These are phyloP conservation scores for Bradypodion ventrale DNA, from an alignment of 2,797 vertebrate genomes.

Conservation along the genomic window DNA sequence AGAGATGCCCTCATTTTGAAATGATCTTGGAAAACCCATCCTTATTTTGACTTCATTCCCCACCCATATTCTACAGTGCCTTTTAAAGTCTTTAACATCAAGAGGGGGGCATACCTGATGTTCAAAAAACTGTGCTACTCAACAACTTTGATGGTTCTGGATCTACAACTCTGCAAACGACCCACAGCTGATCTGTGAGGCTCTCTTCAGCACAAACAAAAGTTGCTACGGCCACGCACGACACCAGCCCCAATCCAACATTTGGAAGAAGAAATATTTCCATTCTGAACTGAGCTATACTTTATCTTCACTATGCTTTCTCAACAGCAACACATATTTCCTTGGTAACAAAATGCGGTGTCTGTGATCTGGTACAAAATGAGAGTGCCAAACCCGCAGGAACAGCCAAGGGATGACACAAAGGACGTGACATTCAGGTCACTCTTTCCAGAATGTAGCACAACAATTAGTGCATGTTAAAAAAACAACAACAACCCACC, in stretches of 20 bases:
- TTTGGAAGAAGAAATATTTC: background rate
- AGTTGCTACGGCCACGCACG: background rate
- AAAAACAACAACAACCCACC: too few species aligned
- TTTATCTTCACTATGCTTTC: background rate
- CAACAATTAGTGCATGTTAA: background rate
- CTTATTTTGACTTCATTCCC: background rate
- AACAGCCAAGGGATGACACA: background rate
- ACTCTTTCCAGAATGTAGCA: background rate
- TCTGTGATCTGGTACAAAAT: background rate
- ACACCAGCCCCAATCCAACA: background rate
- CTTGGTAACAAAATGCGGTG: background rate
- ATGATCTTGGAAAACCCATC: constrained; percentile 18
- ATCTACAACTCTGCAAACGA: background rate
- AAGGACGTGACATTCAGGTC: background rate
- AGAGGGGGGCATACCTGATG: background rate
- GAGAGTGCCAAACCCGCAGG: background rate
- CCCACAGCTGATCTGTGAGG: too few species aligned
- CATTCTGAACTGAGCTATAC: background rate
- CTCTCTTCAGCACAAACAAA: background rate
- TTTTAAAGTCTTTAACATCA: background rate
- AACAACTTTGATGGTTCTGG: background rate
- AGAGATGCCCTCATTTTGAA: constrained; percentile 24
- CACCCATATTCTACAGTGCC: background rate
- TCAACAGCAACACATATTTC: background rate
- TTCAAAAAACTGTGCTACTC: constrained; percentile 2